These are phyloP conservation scores for Spilosoma lubricipeda DNA, from an alignment of 2,888 invertebrate genomes.

Conservation along the genomic window DNA sequence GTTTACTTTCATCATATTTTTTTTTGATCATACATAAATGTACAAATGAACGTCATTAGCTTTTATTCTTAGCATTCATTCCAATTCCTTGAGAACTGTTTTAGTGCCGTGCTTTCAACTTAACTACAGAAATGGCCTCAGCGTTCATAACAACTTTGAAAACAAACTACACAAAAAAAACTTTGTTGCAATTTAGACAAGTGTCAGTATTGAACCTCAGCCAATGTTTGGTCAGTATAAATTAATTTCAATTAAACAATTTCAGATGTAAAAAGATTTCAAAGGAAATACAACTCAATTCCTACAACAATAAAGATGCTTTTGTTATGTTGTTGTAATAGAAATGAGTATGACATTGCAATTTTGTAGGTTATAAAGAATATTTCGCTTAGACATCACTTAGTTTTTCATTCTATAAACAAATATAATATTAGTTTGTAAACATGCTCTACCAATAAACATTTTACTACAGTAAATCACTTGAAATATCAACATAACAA, in stretches of 20 bases:
- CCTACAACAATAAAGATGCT: constrained; percentile 22
- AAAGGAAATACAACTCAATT: constrained; percentile 29
- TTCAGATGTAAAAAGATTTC: constrained; percentile 18
- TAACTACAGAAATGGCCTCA: neutral
- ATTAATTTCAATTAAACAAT: constrained; percentile 38
- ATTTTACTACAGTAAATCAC: neutral
- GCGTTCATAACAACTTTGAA: neutral
- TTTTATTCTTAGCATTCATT: neutral
- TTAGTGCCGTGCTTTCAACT: neutral
- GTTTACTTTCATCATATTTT: neutral
- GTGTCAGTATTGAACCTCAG: constrained; percentile 21
- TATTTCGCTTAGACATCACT: neutral
- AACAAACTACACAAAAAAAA: constrained; percentile 1
- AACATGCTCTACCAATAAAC: neutral
- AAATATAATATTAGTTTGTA: constrained; percentile 4
- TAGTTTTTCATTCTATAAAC: constrained; percentile 1
- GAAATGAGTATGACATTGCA: constrained; percentile 40
- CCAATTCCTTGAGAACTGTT: neutral
- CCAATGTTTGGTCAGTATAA: constrained; percentile 32
- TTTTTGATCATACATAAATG: neutral
- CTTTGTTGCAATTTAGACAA: constrained; percentile 24
- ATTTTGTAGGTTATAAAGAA: constrained; percentile 26
- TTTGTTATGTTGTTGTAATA: constrained; percentile 22
- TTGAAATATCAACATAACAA: constrained; percentile 1
- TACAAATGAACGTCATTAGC: neutral